Evolutionary conservation across 2,113 vertebrate genomes (phyloP), one percentile per base, ranked within the genome.

Genomic region (Hydropotes inermis): DNA sequence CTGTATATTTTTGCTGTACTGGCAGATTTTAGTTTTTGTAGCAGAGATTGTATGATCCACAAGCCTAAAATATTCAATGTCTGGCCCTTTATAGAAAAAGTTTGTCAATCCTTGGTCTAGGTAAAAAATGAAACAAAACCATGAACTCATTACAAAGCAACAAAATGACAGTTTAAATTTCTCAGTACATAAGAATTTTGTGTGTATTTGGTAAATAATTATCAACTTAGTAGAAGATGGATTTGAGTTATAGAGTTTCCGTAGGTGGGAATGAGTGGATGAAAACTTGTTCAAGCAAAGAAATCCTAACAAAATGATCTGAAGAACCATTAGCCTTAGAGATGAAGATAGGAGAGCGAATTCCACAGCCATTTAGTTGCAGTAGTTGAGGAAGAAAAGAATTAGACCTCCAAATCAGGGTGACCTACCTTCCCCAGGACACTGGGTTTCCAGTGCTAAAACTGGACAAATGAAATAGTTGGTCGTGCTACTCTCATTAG

Each of bases 41-140:
- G 15, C 47, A 39, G 78, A 78, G 28, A 78, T 39, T 43, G 25
- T 87, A 13, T 94, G 74, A 61, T 54, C 21, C 61, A 28, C 4
- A 89, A 89, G 17, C 57, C 47, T 92, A 43, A 50, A 43, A 23
- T 85, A 97, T 58, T 92, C 91, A 84, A 7, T 55, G 0, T 52
- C 28, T 89, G 36, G 43, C 85, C 14, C 39, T 88, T 82, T 55
- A 55, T 19, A 92, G 78, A 57, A 79, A 94, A 94, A 19, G 45
- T 76, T 89, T 60, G 33, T 79, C n/a, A 25, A 33, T 74, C 27
- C 39, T 54, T 85, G n/a, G 28, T 50, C 43, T 76, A 85, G 54
- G n/a, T 91, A 87, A 97, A 91, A 78, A 93, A 60, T 82, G 64
- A 95, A 95, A 55, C 54, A 82, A 91, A 91, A 8, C 15, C 30